Percentiles rank a stretch among this genome's conserved stretches.
These are phyloP conservation scores for Heloderma charlesbogerti DNA, from an alignment of 2,113 vertebrate genomes.

Conservation along the genomic window DNA sequence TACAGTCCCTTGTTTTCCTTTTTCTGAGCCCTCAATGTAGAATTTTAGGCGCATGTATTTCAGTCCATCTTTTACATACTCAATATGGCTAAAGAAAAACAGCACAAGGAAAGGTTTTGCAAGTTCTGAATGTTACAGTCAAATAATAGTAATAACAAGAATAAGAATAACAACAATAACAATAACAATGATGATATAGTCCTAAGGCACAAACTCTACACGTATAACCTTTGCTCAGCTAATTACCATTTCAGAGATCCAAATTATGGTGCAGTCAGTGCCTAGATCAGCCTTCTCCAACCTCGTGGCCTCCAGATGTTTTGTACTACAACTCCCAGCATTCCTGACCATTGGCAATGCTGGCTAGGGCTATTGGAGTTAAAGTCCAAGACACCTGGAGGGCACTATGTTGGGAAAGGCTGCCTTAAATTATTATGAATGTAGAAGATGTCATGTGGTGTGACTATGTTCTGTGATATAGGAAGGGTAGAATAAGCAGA, in stretches of 20 bases:
- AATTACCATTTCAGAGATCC: background rate
- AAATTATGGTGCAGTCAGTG: background rate
- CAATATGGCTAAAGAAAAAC: slow-evolving; percentile 81
- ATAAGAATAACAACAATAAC: background rate
- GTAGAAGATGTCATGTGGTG: background rate
- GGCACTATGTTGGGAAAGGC: background rate
- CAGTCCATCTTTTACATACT: slow-evolving; percentile 88
- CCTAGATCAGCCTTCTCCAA: no score
- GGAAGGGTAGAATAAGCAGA: background rate
- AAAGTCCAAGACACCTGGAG: no score
- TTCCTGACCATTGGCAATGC: no score
- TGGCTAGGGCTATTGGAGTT: no score
- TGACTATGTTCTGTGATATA: background rate
- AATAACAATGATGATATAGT: no score
- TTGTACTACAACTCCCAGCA: no score
- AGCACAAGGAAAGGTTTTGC: slow-evolving; percentile 34
- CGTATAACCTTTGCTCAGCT: background rate
- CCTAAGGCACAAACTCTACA: background rate
- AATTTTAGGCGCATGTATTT: slow-evolving; percentile 92
- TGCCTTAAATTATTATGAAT: background rate
- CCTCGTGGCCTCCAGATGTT: no score
- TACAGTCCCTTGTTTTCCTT: slow-evolving; percentile 88
- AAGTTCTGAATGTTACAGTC: background rate
- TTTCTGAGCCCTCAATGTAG: slow-evolving; percentile 94
- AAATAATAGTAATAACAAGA: no score